Base-by-base conservation (phyloP, 2,888 invertebrate species). In the Scotopteryx bipunctaria region DNA sequence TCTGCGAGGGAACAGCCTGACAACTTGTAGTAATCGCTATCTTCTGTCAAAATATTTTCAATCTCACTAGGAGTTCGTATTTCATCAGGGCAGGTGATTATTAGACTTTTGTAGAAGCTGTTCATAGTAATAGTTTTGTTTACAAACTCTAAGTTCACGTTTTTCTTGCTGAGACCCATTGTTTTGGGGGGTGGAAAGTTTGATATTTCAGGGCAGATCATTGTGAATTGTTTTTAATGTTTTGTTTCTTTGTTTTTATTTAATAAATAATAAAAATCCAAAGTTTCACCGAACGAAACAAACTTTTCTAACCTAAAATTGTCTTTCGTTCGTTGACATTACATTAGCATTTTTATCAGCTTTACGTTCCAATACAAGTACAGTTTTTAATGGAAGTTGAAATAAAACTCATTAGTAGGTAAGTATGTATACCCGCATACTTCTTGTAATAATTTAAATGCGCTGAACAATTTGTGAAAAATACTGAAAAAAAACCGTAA, bases 1-100 rank as follows among this genome's bases (percentile, higher is more conserved):
- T 82, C 82, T 16, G 70, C 68, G 0, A 88, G 53, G 1, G 79
- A 61, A 56, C 83, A 83, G 16, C 71, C 57, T 0, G 57, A 58
- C 17, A 88, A 36, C 69, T 69, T 79, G 46, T 89, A 90, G 55
- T 82, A 88, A 61, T 85, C 83, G 51, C 61, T 83, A 48, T 89
- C 87, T 60, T 81, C 81, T 13, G 72, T 57, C 2, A 84, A 32
- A 3, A 67, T 41, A 40, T 86, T 80, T 64, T 80, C 71, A 31
- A 90, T 68, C 8, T 50, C 45, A 58, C 52, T 62, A 0, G 86
- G 86, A 13, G 71, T 69, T 8, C 78, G 70, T 35, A 76, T 60
- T 66, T 86, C 87, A 56, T 90, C 89, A 8, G 87, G 88, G 35
- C 81, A 82, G 3, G 86, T 83, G 33, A 89, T 55, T 35, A 90